Conservation (phyloP, 2,113 vertebrate genomes). For the Eidolon helvum region DNA sequence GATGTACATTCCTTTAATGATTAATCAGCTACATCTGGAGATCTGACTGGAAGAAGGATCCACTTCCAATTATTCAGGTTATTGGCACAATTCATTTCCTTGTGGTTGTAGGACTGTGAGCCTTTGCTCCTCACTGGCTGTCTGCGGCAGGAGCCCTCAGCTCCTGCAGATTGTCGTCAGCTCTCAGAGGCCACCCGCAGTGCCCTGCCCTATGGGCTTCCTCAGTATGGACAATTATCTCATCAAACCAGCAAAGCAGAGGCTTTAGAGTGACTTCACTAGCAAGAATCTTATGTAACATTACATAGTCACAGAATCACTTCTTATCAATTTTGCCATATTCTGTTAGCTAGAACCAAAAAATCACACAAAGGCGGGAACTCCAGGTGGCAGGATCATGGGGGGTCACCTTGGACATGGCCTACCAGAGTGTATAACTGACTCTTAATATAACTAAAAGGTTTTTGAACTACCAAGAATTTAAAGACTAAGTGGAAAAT, state of each 20-base stretch:
- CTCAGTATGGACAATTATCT: not conserved
- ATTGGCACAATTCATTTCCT: not conserved
- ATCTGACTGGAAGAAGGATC: not conserved
- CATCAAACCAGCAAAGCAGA: not conserved
- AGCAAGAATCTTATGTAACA: not conserved
- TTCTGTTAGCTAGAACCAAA: not conserved
- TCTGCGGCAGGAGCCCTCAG: not conserved
- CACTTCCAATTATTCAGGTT: not conserved
- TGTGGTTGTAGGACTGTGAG: not conserved
- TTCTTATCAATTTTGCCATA: not conserved
- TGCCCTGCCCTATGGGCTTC: not conserved
- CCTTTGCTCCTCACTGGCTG: not conserved
- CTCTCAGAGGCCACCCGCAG: not conserved
- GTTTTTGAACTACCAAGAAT: not conserved
- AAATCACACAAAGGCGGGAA: not conserved
- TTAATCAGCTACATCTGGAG: not conserved
- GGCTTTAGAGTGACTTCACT: not conserved
- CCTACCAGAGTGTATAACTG: not conserved
- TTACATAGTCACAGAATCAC: not conserved
- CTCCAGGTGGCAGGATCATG: not conserved
- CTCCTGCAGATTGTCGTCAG: not conserved
- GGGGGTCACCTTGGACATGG: not conserved
- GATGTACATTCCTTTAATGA: not conserved
- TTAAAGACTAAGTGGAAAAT: not conserved
- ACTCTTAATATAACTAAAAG: not conserved